Evolutionary conservation across 2,797 vertebrate genomes (phyloP).

Genomic region (Emydoidea blandingii): DNA sequence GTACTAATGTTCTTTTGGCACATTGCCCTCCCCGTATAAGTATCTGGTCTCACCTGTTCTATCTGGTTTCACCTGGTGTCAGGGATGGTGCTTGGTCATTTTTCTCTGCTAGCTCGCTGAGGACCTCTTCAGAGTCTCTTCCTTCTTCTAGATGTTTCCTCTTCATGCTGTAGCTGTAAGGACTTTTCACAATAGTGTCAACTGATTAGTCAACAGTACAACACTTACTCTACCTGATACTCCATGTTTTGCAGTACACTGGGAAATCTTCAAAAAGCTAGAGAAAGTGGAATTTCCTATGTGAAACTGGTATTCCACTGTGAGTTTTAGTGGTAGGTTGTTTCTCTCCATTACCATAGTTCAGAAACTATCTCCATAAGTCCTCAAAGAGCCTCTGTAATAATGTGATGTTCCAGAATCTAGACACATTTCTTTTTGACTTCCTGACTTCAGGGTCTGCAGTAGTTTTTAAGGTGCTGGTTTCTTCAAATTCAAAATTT

Average conservation of each 20-base stretch:
- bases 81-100: neutral
- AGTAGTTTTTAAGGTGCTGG: neutral
- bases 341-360: neutral
- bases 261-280: neutral
- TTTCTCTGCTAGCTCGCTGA: neutral
- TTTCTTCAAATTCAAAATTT: neutral
- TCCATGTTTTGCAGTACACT: neutral
- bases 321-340: neutral
- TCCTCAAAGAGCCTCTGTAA: neutral
- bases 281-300: neutral
- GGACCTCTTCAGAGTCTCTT: neutral
- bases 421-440: neutral
- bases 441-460: neutral
- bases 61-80: neutral
- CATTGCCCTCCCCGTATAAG: neutral
- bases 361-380: neutral
- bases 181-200: neutral
- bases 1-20: neutral
- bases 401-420: neutral
- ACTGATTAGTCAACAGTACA: rapidly evolving
- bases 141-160: neutral
- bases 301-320: neutral
- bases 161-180: neutral
- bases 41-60: neutral
- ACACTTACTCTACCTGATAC: neutral